phyloP scores from a whole-genome alignment of 2,888 invertebrate genomes.

The Globia sparganii region DNA sequence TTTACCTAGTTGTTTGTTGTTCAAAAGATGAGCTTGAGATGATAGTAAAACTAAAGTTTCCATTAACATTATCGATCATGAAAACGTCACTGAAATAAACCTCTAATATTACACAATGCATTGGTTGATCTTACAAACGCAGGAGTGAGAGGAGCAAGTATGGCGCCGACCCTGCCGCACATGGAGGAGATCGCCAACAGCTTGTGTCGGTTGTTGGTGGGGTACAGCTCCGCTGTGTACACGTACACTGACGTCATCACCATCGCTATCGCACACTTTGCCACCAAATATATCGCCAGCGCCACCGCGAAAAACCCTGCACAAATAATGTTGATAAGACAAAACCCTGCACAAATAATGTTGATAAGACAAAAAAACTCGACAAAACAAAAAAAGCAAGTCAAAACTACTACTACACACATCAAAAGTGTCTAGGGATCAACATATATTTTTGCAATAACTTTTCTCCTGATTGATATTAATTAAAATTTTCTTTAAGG shows the following conservation, averaged over 20 bases:
- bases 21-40: neutral
- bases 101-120: neutral
- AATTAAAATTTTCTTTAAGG: too few species aligned
- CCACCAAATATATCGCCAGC: conserved; percentile 88
- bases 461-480: too few species aligned
- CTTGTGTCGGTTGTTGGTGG: conserved; percentile 91
- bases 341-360: conserved; percentile 45
- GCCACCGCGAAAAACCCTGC: conserved; percentile 67
- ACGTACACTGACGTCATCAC: conserved; percentile 91
- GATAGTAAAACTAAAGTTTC: neutral
- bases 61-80: neutral
- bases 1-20: neutral
- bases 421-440: too few species aligned
- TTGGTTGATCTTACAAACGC: conserved; percentile 82
- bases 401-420: neutral
- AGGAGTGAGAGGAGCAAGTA: conserved; percentile 92
- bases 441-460: too few species aligned
- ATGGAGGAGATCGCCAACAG: conserved; percentile 92
- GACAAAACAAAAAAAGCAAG: too few species aligned
- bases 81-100: neutral
- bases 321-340: conserved; percentile 3
- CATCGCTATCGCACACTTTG: conserved; percentile 91
- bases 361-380: neutral
- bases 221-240: conserved; percentile 92
- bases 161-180: conserved; percentile 92